Evolutionary conservation across 2,113 vertebrate species (phyloP), one percentile per base, ranked within the genome.

Genomic region (Scortum barcoo): DNA sequence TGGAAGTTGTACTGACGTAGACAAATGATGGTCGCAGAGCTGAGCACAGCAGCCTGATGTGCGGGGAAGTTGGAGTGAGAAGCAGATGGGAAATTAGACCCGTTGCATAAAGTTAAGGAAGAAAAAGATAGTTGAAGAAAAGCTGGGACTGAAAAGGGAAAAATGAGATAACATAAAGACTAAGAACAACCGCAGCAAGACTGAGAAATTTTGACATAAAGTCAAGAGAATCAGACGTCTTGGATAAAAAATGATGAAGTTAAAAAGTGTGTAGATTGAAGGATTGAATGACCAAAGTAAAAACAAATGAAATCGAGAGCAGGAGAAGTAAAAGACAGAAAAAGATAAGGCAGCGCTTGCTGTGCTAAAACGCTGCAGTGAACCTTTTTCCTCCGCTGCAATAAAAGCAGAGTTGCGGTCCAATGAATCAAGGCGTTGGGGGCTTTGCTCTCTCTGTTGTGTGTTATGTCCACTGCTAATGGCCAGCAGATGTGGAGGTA

Each of bases 401-500:
- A 94, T 94, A 94, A 95, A 93, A 93, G 89, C 70, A 62, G 85
- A 80, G 84, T 83, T 80, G 72, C 84, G 75, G 80, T 91, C 90
- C 91, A 91, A 95, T 95, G 92, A 94, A 95, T 95, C 94, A 93
- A 90, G 88, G 91, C 86, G 74, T 93, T 76, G 87, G 93, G 92
- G 93, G 90, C 93, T 95, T 93, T 94, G 86, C 92, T 91, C 91
- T 93, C 91, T 93, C 87, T 92, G 89, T 92, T 93, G 93, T 94
- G 91, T 92, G 92, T 91, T 92, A 88, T 91, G 90, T 94, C 92
- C 90, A 92, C 91, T 88, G 76, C 88, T 95, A 95, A 95, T 94
- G 89, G 93, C 81, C 90, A 95, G 91, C 94, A 95, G 94, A 95
- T 95, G 95, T 94, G 80, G 82, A 88, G 90, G 89, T 93, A 91